Percentiles rank a stretch among this genome's conserved stretches.
phyloP scores from a whole-genome alignment of 2,113 vertebrate genomes.

The Cyrtonyx montezumae region DNA sequence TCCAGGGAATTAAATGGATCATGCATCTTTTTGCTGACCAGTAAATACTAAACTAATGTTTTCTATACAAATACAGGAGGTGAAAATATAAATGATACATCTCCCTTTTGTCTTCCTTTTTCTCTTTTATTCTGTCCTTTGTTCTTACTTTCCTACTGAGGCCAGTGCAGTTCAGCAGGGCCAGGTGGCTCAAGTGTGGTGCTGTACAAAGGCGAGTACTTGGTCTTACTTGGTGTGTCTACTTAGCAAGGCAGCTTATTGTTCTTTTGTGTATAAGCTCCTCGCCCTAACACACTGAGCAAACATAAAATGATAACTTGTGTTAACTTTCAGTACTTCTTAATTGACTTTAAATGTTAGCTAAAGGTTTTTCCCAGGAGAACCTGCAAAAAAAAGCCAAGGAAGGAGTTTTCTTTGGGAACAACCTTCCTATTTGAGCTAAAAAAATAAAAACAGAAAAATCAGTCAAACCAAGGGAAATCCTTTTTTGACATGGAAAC shows the following conservation, averaged over 20 bases:
- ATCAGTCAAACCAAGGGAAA: background rate
- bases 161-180: accelerated
- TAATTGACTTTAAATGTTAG: background rate
- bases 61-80: background rate
- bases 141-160: accelerated
- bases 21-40: background rate
- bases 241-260: background rate
- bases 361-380: background rate
- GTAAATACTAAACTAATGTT: background rate
- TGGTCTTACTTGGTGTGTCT: background rate
- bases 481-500: background rate
- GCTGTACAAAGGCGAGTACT: accelerated
- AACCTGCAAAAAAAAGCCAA: background rate
- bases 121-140: background rate
- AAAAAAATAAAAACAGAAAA: background rate
- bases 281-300: background rate
- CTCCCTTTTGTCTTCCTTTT: background rate
- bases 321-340: background rate
- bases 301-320: background rate
- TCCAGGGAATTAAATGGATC: background rate
- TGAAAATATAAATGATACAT: background rate
- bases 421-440: background rate
- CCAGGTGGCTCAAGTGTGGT: accelerated
- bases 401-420: background rate
- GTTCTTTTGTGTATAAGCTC: background rate